Evolutionary conservation across 2,113 vertebrate species (phyloP).

Genomic region (Protobothrops mucrosquamatus): DNA sequence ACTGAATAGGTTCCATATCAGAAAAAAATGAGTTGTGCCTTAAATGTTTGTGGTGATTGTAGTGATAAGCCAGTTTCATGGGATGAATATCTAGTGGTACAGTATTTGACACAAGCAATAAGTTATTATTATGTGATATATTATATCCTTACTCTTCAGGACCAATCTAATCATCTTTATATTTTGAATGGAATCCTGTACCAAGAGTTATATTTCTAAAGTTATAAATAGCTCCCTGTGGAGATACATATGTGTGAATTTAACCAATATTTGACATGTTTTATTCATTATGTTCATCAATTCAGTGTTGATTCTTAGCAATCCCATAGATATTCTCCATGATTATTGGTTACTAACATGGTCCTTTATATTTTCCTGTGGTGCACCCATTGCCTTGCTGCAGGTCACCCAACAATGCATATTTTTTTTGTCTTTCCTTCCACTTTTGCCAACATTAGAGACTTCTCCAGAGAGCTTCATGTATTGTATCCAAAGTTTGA

Average conservation of each 20-base stretch:
- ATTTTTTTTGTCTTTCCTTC: not conserved
- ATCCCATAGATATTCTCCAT: not conserved
- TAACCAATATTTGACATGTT: not conserved
- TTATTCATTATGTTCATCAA: not conserved
- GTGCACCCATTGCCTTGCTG: not conserved
- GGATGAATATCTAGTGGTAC: not conserved
- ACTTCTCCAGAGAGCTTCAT: not conserved
- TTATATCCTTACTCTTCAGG: not conserved
- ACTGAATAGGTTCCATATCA: not conserved
- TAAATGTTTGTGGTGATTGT: not conserved
- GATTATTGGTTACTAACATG: not conserved
- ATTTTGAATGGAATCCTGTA: not conserved
- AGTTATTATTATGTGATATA: not conserved
- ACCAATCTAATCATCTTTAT: not conserved
- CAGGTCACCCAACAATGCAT: not conserved
- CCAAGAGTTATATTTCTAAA: not conserved
- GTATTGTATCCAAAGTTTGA: not conserved
- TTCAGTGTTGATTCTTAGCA: not conserved
- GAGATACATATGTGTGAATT: not conserved
- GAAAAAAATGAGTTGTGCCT: not conserved
- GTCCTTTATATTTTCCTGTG: not conserved
- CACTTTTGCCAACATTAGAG: not conserved
- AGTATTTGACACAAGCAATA: not conserved
- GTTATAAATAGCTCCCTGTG: not conserved
- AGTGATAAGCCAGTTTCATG: not conserved